Base-by-base conservation (phyloP, 2,888 invertebrate species). In the Ptychoptera albimana region DNA sequence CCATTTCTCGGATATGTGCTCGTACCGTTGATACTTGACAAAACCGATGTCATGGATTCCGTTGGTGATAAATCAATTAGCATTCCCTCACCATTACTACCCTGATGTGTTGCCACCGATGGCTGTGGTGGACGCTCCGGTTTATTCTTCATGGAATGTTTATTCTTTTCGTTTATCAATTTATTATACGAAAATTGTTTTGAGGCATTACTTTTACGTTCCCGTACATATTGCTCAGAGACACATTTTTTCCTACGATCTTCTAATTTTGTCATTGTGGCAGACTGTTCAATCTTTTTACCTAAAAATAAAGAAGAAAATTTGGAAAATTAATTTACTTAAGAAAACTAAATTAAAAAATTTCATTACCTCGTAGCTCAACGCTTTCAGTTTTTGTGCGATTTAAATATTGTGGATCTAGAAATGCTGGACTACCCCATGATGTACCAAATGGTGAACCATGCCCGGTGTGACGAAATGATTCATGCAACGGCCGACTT, bases 151-250 rank as follows among this genome's bases (percentile, higher is more conserved):
- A 1, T 37, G 29, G 46, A 46, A 45, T 48, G 47, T 46, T 12
- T 53, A 45, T 47, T 48, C 14, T 53, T 54, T 51, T 89, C 87
- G 57, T 89, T 87, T 45, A 77, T 73, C 16, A 92, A 69, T 58
- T 87, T 88, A 53, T 79, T 80, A 58, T 92, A 89, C 55, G 80
- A 77, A 57, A 85, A 88, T 57, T 87, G 85, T 54, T 82, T 79
- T 58, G 62, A 68, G n/a, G 61, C 57, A 13, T 57, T 58, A 8
- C 60, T 60, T 49, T 62, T 63, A 10, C 62, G 57, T 49, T 57
- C 67, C 55, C 53, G 68, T 51, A 49, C 66, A 52, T 4, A 56
- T 54, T 47, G 64, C 53, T 52, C 51, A 13, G 54, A 60, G 47
- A 50, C 61, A 53, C 55, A 63, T 58, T 58, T 67, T 53, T 61